A percentile compares a stretch with the other conserved stretches of the same genome.
These are phyloP conservation scores for Drosophila atroscutellata DNA, from an alignment of 2,888 invertebrate species.

Conservation along the genomic window DNA sequence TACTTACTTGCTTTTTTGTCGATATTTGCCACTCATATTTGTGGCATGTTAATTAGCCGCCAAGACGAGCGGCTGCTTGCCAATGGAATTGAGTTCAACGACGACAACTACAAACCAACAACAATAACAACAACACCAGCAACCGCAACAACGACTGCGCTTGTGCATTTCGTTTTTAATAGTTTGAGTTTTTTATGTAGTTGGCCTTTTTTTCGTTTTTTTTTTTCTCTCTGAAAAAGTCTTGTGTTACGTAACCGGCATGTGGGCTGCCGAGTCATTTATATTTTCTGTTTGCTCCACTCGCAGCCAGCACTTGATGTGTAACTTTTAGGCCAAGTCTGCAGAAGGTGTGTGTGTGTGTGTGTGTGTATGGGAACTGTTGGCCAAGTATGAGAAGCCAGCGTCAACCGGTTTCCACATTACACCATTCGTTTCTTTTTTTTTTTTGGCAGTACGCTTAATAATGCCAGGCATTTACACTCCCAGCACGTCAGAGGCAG, in stretches of 20 bases:
- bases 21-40: conserved; percentile 26
- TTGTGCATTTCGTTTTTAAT: conserved; percentile 54
- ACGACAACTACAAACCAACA: conserved; percentile 1
- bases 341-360: conserved; percentile 19
- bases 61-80: conserved; percentile 41
- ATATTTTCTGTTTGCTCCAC: conserved; percentile 48
- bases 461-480: conserved; percentile 12
- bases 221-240: conserved; percentile 26
- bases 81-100: conserved; percentile 48
- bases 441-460: conserved; percentile 49
- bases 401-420: conserved; percentile 72
- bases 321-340: conserved; percentile 69
- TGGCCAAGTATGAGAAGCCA: conserved; percentile 56
- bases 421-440: conserved; percentile 56
- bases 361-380: conserved; percentile 52
- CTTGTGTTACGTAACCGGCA: conserved; percentile 57
- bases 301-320: conserved; percentile 45
- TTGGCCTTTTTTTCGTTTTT: background rate
- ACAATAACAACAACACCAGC: background rate
- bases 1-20: background rate
- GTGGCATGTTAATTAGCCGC: conserved; percentile 54
- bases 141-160: conserved; percentile 34
- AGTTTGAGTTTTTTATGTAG: conserved; percentile 22
- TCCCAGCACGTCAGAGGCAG: conserved; percentile 21
- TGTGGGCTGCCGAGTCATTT: conserved; percentile 57